Percentiles rank a stretch among this genome's conserved stretches.
Conservation (phyloP, 2,797 vertebrate genomes). For the Cuculus canorus region DNA sequence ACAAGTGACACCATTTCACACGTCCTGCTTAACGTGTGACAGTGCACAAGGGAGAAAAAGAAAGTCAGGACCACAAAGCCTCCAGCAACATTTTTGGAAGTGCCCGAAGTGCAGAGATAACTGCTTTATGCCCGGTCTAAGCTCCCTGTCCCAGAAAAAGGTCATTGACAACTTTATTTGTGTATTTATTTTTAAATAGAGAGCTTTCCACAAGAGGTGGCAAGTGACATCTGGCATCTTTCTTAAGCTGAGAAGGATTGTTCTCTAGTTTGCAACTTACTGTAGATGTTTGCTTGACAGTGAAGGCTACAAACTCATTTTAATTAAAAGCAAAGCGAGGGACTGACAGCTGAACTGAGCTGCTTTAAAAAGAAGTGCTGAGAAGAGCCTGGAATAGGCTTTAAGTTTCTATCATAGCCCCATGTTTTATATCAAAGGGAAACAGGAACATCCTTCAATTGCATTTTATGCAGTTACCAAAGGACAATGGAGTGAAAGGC, state of each 20-base stretch:
- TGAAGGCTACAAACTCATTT: slow-evolving; percentile 16
- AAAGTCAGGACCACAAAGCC: background rate
- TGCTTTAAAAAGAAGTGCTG: slow-evolving; percentile 48
- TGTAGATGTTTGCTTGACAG: slow-evolving; percentile 22
- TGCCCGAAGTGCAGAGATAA: background rate
- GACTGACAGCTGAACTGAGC: slow-evolving; percentile 40
- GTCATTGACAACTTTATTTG: slow-evolving; percentile 17
- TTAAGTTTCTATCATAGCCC: slow-evolving; percentile 52
- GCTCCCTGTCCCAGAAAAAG: background rate
- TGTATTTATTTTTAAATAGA: slow-evolving; percentile 7
- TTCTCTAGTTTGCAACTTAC: slow-evolving; percentile 9
- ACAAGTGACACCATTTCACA: background rate
- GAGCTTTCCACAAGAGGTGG: background rate
- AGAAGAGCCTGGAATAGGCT: slow-evolving; percentile 17
- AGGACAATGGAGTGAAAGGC: slow-evolving; percentile 5
- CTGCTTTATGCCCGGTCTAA: background rate
- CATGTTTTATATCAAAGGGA: slow-evolving; percentile 39
- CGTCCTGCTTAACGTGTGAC: rapidly evolving
- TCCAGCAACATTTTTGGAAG: background rate
- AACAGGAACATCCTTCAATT: slow-evolving; percentile 35
- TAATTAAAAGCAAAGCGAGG: slow-evolving; percentile 44
- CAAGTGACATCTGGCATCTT: slow-evolving; percentile 21
- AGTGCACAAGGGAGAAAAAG: rapidly evolving
- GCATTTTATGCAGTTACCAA: slow-evolving; percentile 29
- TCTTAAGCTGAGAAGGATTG: slow-evolving; percentile 11